Evolutionary conservation across 2,797 vertebrate genomes (phyloP).

Genomic region (Melanotaenia nigrans): DNA sequence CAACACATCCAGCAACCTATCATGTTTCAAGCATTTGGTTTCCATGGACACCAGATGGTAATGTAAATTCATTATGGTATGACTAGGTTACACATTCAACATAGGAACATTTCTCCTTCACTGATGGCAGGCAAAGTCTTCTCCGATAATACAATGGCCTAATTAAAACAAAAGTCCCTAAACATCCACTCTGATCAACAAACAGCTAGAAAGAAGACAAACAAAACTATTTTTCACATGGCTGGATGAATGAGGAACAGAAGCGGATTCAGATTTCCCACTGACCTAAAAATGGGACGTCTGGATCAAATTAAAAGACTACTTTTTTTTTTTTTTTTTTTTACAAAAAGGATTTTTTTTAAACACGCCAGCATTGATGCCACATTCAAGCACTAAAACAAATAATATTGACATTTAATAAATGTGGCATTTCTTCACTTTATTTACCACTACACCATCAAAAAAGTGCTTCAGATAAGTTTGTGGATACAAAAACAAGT

Average conservation of each 20-base stretch:
- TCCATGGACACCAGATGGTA: slow-evolving; percentile 66
- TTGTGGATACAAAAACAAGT: slow-evolving; percentile 74
- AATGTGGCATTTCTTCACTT: slow-evolving; percentile 75
- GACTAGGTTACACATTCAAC: slow-evolving; percentile 70
- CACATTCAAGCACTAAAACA: slow-evolving; percentile 63
- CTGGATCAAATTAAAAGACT: slow-evolving; percentile 58
- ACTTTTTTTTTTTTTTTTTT: slow-evolving; percentile 7
- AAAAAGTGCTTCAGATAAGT: slow-evolving; percentile 85
- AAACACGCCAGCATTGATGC: slow-evolving; percentile 67
- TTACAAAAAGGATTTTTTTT: slow-evolving; percentile 63
- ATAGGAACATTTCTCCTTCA: slow-evolving; percentile 59
- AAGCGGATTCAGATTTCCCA: slow-evolving; percentile 61
- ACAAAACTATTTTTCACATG: slow-evolving; percentile 62
- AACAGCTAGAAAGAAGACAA: slow-evolving; percentile 62
- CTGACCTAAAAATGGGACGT: slow-evolving; percentile 39
- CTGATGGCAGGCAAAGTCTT: slow-evolving; percentile 47
- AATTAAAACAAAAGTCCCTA: slow-evolving; percentile 52
- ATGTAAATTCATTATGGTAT: slow-evolving; percentile 54
- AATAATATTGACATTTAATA: slow-evolving; percentile 71
- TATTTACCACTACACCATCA: slow-evolving; percentile 78
- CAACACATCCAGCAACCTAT: slow-evolving; percentile 63
- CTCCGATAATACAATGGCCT: slow-evolving; percentile 43
- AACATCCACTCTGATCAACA: slow-evolving; percentile 59
- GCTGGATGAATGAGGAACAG: slow-evolving; percentile 62
- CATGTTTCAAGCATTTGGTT: slow-evolving; percentile 71